Percentiles rank a stretch among this genome's conserved stretches.
Evolutionary conservation across 2,113 vertebrate genomes (phyloP).

Genomic region (Mormoops blainvillei): DNA sequence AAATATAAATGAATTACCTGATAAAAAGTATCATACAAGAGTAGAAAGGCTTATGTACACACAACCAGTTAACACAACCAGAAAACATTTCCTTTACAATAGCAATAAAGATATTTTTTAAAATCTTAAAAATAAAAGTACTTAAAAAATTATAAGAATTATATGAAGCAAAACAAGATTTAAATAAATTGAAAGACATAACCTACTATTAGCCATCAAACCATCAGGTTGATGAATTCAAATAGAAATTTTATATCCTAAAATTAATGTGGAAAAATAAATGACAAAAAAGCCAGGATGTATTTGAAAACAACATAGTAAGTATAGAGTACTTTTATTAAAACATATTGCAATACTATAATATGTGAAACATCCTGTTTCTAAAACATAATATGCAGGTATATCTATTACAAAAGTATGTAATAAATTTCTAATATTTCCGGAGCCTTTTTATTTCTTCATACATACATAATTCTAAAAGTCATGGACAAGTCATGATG

Average conservation of each 20-base stretch:
- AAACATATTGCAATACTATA: background rate
- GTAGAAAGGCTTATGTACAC: background rate
- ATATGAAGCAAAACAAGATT: background rate
- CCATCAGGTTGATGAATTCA: background rate
- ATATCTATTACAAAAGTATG: background rate
- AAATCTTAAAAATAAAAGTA: background rate
- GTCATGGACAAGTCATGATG: background rate
- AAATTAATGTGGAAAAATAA: background rate
- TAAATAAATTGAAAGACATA: background rate
- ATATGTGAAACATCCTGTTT: background rate
- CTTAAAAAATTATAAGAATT: background rate
- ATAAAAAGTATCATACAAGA: background rate
- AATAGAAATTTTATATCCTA: background rate
- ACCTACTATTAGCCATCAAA: background rate
- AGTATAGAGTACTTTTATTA: background rate
- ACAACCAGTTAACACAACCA: background rate
- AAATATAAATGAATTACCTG: background rate
- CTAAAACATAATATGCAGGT: background rate
- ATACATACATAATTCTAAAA: background rate
- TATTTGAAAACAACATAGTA: background rate
- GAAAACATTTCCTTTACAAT: background rate
- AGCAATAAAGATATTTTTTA: background rate
- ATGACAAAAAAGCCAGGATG: background rate
- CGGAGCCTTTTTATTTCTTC: background rate
- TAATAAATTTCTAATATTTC: background rate